Evolutionary conservation across 2,797 vertebrate species (phyloP), one percentile per base, ranked within the genome.

Genomic region (Chiroxiphia lanceolata): DNA sequence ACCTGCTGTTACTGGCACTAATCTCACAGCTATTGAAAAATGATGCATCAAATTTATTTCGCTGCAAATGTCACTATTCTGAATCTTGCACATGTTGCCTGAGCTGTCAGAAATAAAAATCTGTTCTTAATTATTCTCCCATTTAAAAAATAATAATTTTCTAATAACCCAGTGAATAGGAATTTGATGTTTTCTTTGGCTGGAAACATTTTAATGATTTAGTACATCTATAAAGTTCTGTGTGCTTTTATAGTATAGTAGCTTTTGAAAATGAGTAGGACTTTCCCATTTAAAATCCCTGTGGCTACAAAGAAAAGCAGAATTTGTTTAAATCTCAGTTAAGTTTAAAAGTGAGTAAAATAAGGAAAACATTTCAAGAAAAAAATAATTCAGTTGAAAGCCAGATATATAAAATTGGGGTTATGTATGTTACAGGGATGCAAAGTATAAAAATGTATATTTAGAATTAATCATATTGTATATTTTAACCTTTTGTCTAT

Each of bases 91-190:
- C 80, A 84, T 94, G 78, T 84, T 94, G 85, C 80, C 51, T 84
- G 70, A 94, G 83, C 93, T 90, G 77, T 94, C 89, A 84, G 67
- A 91, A 96, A 89, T 91, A 95, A 94, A 94, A 94, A 93, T 94
- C 87, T 95, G 67, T 77, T 94, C 91, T 90, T 93, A 87, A 90
- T 95, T 96, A 89, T 94, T 94, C 65, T 91, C 53, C 40, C 14
- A 5, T 89, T 94, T 51, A 16, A 94, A 88, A 96, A 93, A 90
- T 38, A 91, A 59, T 83, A 85, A 89, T 77, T 90, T 86, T 44
- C 40, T 74, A 71, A 89, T 90, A 18, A 54, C 34, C n/a, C 47
- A 93, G 25, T 77, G 68, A 87, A 80, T 89, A 88, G 34, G 33
- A 91, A 83, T 90, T 81, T 72, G 42, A 54, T 85, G 67, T 65